phyloP scores from a whole-genome alignment of 2,113 vertebrate species.

The Origma solitaria region DNA sequence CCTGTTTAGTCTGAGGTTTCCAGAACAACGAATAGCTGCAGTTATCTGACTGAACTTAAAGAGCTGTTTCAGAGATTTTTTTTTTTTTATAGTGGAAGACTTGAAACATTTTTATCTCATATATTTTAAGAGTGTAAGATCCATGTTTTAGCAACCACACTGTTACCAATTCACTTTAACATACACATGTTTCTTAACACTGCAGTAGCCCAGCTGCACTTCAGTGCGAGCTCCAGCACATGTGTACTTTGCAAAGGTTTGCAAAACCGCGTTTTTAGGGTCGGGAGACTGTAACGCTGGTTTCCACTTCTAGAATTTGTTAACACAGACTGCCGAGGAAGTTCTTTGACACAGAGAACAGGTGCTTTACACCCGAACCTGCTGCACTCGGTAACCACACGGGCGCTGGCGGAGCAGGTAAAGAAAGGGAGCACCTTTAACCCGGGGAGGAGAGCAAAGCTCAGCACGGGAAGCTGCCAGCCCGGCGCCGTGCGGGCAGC shows the following conservation, averaged over 20 bases:
- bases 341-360: rapidly evolving
- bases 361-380: rapidly evolving
- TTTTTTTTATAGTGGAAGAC: neutral
- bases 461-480: rapidly evolving
- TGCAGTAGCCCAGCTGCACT: neutral
- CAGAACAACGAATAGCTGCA: neutral
- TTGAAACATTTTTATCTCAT: neutral
- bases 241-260: neutral
- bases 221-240: no score
- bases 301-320: neutral
- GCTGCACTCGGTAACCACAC: rapidly evolving
- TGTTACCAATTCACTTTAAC: neutral
- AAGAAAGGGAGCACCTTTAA: rapidly evolving
- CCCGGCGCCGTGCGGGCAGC: rapidly evolving
- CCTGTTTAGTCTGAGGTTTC: neutral
- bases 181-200: rapidly evolving
- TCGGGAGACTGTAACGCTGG: rapidly evolving
- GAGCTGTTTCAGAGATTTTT: no score
- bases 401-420: rapidly evolving
- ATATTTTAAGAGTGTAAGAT: rapidly evolving
- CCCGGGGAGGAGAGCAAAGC: neutral
- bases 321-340: no score
- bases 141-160: neutral
- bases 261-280: neutral
- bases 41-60: neutral